Base-by-base conservation (phyloP, 2,113 vertebrate genomes). In the Microcebus tavaratra region DNA sequence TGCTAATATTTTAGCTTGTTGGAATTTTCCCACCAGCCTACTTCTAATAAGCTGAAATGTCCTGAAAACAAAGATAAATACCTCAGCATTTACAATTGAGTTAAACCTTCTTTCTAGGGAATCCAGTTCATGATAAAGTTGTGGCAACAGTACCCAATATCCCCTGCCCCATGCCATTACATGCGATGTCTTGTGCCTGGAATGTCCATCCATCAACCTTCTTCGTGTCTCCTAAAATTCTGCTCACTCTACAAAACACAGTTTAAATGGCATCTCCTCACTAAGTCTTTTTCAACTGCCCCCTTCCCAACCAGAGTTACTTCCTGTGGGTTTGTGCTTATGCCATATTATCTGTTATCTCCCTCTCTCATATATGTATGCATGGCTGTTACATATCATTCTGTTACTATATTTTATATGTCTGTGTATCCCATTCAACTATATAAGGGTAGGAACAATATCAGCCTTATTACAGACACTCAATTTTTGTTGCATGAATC, bases 31-130 rank as follows among this genome's bases (percentile, higher is more conserved):
- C 45, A 29, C 8, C 2, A 70, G 29, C 14, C n/a, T 88, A 55
- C 53, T 94, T 95, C 36, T 6, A 39, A 36, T 55, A 82, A 83
- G 61, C 27, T n/a, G 45, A 92, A 83, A 88, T 55, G 18, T 65
- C 31, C 59, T 84, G n/a, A n/a, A 80, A 90, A 93, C 20, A 50
- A 67, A 82, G 82, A 17, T 25, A 93, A 79, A 63, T 48, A 72
- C 20, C 29, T 73, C 8, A 67, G n/a, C 27, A 73, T 89, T 72
- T 84, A 88, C 17, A 53, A 59, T 65, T 80, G 36, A 57, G 21
- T 42, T 34, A 89, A 25, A 50, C 3, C 7, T 89, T 27, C 78
- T 48, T 84, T 92, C 12, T 89, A 68, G 53, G 57, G 79, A 90
- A 55, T 15, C 67, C 27, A 50, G 67, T 31, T 78, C 36, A 48